Base-by-base conservation (phyloP, 2,797 vertebrate genomes). In the Trematomus bernacchii region DNA sequence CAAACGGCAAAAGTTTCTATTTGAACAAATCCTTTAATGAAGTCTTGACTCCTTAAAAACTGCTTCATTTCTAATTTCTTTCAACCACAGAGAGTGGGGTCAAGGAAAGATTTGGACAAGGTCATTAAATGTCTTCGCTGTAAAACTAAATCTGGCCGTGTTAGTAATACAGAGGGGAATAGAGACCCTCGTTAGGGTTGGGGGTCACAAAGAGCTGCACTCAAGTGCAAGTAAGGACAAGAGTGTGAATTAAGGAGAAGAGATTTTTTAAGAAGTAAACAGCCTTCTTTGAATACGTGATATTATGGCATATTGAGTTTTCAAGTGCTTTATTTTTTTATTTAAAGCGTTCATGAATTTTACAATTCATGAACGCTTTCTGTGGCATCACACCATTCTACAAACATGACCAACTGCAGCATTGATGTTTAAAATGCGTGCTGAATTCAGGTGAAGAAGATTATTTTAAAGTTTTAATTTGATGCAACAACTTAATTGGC, bases 71-170 rank as follows among this genome's bases (percentile, higher is more conserved):
- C 10, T 52, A 77, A 67, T 77, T 66, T 69, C 79, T 54, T 80
- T 57, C 63, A 48, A 79, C 70, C 53, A 48, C 52, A 44, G 52
- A 78, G 66, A 80, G 44, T 55, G 19, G 21, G 53, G 67, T 78
- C 37, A 18, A 66, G 43, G 50, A 46, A 9, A 63, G 73, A 69
- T 79, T 66, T 74, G 69, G 53, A 85, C 76, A 62, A 81, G 76
- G 89, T 85, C 77, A 85, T 87, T 73, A 83, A 78, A 87, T 60
- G 51, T 71, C 61, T 73, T 65, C 10, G 12, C 67, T 75, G 50
- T 74, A 23, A 70, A 83, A 81, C 71, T 75, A 83, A 85, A 85
- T 86, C 62, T 80, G 65, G 11, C 63, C 58, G 46, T 79, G 65
- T 60, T 74, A 11, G 71, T 75, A 73, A 70, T 53, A 77, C 62